phyloP scores from a whole-genome alignment of 2,797 vertebrate species.

The Masticophis lateralis region DNA sequence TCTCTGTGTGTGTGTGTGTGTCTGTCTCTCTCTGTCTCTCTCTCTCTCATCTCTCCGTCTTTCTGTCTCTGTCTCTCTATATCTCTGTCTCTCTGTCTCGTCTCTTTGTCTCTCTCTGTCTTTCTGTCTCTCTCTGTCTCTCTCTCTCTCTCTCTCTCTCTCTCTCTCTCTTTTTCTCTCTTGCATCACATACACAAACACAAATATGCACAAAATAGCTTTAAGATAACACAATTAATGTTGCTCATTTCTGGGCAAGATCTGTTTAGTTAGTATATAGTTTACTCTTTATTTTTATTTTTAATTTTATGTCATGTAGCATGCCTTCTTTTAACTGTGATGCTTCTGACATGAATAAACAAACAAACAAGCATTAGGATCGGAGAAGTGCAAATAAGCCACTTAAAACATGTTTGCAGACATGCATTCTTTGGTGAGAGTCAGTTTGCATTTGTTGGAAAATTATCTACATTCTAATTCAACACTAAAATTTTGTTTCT shows the following conservation, averaged over 20 bases:
- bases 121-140: too few species aligned
- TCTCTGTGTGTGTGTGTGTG: too few species aligned
- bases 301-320: too few species aligned
- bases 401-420: neutral
- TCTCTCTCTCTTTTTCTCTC: neutral
- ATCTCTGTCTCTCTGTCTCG: too few species aligned
- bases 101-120: rapidly evolving
- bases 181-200: neutral
- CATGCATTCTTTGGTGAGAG: neutral
- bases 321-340: too few species aligned
- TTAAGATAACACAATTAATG: neutral
- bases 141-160: too few species aligned
- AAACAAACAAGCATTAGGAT: neutral
- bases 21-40: too few species aligned
- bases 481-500: neutral
- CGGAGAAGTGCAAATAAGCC: neutral
- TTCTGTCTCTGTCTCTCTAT: rapidly evolving
- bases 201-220: neutral
- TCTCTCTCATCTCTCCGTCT: too few species aligned
- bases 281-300: too few species aligned
- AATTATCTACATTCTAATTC: neutral
- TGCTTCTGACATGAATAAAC: too few species aligned
- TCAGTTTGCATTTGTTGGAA: neutral
- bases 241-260: too few species aligned
- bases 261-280: too few species aligned